Percentiles rank a stretch among this genome's conserved stretches.
Conservation (phyloP, 2,888 invertebrate species). For the Sminthurinus aureus region DNA sequence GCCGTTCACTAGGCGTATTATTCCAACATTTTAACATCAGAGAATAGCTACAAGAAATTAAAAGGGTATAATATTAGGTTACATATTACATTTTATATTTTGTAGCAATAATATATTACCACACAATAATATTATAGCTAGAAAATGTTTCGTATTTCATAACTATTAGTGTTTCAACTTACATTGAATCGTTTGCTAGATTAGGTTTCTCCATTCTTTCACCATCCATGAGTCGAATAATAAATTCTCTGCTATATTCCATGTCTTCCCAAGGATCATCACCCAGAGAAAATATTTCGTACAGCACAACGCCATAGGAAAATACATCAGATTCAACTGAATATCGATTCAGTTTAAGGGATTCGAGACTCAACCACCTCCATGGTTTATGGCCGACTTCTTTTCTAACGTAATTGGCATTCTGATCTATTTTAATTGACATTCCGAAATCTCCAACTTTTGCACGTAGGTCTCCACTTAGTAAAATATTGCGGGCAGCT, state of each 20-base stretch:
- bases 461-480: neutral
- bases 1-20: neutral
- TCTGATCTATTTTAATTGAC: neutral
- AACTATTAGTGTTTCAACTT: neutral
- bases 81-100: no score
- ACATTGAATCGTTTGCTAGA: neutral
- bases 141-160: no score
- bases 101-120: no score
- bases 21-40: neutral
- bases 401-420: neutral
- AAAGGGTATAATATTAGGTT: neutral
- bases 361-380: neutral
- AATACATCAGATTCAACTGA: neutral
- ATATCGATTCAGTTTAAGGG: neutral
- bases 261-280: neutral
- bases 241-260: neutral
- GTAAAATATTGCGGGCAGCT: neutral
- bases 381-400: neutral
- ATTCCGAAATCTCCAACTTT: neutral
- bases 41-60: neutral
- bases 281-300: neutral
- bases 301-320: neutral
- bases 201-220: neutral
- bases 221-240: neutral
- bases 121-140: no score